Percentiles rank a stretch among this genome's conserved stretches.
Evolutionary conservation across 2,113 vertebrate genomes (phyloP).

Genomic region (Petrocephalus microphthalmus): DNA sequence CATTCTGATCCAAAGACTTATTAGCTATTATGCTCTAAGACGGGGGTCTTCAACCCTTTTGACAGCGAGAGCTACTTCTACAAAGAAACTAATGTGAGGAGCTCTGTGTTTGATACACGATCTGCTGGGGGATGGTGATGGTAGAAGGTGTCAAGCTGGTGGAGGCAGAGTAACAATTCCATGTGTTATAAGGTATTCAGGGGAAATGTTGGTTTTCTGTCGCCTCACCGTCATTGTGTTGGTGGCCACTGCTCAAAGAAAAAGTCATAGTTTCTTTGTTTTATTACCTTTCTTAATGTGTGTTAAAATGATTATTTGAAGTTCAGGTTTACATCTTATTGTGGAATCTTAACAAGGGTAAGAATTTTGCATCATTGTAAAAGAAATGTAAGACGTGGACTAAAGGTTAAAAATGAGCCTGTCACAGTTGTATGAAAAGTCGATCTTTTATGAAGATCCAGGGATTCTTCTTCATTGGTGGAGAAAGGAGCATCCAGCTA

Average conservation of each 20-base stretch:
- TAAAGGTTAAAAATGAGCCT: neutral
- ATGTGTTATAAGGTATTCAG: too few relatives aligned
- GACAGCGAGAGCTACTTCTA: neutral
- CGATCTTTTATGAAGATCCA: neutral
- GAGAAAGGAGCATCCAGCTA: neutral
- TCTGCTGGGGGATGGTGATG: too few relatives aligned
- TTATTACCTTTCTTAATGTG: neutral
- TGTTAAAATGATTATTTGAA: neutral
- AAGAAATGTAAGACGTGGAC: neutral
- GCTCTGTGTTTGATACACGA: too few relatives aligned
- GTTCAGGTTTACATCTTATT: neutral
- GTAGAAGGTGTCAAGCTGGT: too few relatives aligned
- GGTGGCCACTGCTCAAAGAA: neutral
- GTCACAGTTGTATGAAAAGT: neutral
- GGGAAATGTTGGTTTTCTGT: too few relatives aligned
- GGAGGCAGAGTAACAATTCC: too few relatives aligned
- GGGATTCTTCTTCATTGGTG: neutral
- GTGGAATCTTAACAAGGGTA: neutral
- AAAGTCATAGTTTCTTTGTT: neutral
- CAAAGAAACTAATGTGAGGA: neutral
- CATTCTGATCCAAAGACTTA: neutral
- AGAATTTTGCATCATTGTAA: neutral
- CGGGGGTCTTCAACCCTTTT: neutral
- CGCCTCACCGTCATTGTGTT: neutral
- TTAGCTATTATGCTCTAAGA: neutral